phyloP scores from a whole-genome alignment of 2,113 vertebrate species.

The Illadopsis cleaveri region DNA sequence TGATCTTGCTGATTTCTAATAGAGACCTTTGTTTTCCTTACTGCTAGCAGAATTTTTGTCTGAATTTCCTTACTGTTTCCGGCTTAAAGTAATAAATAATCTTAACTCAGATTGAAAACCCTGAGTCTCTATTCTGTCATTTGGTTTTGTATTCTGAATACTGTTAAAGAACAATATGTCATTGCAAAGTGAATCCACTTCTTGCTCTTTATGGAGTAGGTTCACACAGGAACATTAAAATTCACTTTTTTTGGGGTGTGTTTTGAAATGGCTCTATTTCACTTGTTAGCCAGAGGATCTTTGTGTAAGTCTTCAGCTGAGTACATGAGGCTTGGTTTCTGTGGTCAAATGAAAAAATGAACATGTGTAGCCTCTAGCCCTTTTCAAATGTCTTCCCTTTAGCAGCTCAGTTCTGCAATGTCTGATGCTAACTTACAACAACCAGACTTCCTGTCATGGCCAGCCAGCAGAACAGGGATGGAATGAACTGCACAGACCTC shows the following conservation, averaged over 20 bases:
- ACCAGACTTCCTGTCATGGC: slow-evolving; percentile 46
- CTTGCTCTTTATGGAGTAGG: not conserved
- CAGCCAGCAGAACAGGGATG: not conserved
- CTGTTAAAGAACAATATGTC: not conserved
- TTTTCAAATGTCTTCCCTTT: slow-evolving; percentile 16
- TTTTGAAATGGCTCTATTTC: not conserved
- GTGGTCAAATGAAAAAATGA: slow-evolving; percentile 26
- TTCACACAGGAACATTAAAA: not conserved
- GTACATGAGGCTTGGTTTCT: not conserved
- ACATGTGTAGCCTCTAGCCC: not conserved
- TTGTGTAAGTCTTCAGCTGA: not conserved
- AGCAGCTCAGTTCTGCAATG: slow-evolving; percentile 15
- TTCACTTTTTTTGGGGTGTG: not conserved
- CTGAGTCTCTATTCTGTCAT: not conserved
- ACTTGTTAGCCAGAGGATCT: not conserved
- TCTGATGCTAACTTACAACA: not conserved
- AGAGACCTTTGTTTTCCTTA: not conserved
- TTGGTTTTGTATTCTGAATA: not conserved
- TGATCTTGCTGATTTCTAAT: not conserved
- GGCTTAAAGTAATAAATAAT: not conserved
- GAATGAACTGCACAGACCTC: not conserved
- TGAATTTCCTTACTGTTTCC: not conserved
- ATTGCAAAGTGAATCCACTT: not conserved
- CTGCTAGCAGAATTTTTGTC: not conserved
- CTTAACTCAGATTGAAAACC: not conserved